Conservation (phyloP, 2,888 invertebrate genomes). For the Hirtodrosophila trivittata region DNA sequence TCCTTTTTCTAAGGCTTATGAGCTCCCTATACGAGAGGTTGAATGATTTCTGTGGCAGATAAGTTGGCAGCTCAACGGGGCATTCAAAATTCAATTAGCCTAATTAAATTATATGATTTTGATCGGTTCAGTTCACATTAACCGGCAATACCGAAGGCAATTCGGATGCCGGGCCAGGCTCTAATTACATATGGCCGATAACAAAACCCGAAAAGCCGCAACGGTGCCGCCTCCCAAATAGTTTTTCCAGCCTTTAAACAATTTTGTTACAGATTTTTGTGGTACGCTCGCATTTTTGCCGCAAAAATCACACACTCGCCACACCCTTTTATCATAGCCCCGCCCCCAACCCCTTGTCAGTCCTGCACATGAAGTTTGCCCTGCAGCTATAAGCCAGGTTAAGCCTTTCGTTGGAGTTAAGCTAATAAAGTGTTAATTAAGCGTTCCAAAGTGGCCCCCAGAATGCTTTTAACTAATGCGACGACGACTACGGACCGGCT, state of each 20-base stretch:
- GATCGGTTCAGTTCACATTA: slow-evolving; percentile 50
- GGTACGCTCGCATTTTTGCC: slow-evolving; percentile 63
- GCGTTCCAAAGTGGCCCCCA: slow-evolving; percentile 63
- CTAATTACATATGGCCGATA: slow-evolving; percentile 48
- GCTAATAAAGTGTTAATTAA: slow-evolving; percentile 77
- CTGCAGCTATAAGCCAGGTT: slow-evolving; percentile 49
- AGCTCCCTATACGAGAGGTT: no score
- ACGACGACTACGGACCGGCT: slow-evolving; percentile 10
- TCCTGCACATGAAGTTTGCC: slow-evolving; percentile 36
- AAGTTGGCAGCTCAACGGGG: slow-evolving; percentile 24
- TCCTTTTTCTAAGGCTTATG: no score
- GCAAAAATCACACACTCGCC: slow-evolving; percentile 41
- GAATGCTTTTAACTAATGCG: slow-evolving; percentile 60
- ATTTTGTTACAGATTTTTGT: slow-evolving; percentile 67
- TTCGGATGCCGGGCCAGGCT: slow-evolving; percentile 36
- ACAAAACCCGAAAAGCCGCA: slow-evolving; percentile 29
- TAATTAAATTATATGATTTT: slow-evolving; percentile 65
- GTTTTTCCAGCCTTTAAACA: slow-evolving; percentile 73
- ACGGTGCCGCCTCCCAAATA: slow-evolving; percentile 39
- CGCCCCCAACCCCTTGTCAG: not conserved
- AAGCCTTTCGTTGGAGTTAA: slow-evolving; percentile 56
- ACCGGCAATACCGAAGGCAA: slow-evolving; percentile 21
- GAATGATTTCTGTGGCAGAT: slow-evolving; percentile 15
- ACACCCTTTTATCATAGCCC: not conserved
- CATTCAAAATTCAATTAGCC: slow-evolving; percentile 50